phyloP scores from a whole-genome alignment of 2,888 invertebrate genomes.

The Drosophila mimica region DNA sequence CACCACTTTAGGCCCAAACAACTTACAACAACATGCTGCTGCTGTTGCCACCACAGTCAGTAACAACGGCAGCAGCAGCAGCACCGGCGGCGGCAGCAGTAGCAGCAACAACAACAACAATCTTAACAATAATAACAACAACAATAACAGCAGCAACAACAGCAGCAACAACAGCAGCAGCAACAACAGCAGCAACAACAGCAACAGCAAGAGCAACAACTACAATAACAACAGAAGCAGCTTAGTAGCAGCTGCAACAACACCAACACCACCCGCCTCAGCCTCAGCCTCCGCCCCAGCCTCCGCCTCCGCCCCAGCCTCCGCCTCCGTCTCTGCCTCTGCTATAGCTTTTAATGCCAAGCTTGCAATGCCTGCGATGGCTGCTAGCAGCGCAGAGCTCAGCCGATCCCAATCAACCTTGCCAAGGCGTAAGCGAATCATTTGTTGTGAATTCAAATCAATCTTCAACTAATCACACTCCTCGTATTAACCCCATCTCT shows the following conservation, averaged over 20 bases:
- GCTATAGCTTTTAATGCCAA: conserved; percentile 68
- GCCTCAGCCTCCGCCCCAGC: conserved; percentile 27
- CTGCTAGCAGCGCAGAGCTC: conserved; percentile 71
- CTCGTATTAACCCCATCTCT: conserved; percentile 16
- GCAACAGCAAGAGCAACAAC: conserved; percentile 55
- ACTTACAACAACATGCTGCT: conserved; percentile 32
- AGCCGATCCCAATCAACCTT: conserved; percentile 85
- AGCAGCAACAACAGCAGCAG: conserved; percentile 52
- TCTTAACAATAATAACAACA: conserved; percentile 26
- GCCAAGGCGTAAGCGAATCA: conserved; percentile 83
- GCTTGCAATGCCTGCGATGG: conserved; percentile 72
- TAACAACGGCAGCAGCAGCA: conserved; percentile 49
- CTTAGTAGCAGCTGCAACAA: conserved; percentile 29
- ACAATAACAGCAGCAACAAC: conserved; percentile 47
- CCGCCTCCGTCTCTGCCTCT: conserved; percentile 60
- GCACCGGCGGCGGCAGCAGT: conserved; percentile 27
- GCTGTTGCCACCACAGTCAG: conserved; percentile 40
- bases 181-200: conserved; percentile 43
- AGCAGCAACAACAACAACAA: conserved; percentile 36
- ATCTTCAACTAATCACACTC: conserved; percentile 26
- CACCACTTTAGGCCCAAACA: conserved; percentile 49
- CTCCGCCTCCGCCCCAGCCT: conserved; percentile 38
- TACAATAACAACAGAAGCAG: conserved; percentile 33
- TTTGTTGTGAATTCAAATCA: conserved; percentile 15
- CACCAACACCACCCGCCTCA: conserved; percentile 51